A percentile compares a stretch with the other conserved stretches of the same genome.
These are phyloP conservation scores for Arge pagana DNA, from an alignment of 2,888 invertebrate species.

Conservation along the genomic window DNA sequence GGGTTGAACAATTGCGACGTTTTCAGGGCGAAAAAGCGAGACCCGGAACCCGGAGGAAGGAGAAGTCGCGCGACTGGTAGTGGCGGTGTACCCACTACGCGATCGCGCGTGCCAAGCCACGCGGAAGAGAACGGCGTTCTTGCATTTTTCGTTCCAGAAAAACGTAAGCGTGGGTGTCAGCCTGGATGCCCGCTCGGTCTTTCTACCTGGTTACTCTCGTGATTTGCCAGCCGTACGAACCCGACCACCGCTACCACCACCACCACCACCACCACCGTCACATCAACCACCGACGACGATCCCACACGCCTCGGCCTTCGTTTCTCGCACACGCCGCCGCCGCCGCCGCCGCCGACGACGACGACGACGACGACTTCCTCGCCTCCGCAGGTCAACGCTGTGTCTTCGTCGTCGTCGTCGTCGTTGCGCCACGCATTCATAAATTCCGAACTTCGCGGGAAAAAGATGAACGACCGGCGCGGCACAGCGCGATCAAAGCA, in stretches of 20 bases:
- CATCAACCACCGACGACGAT: conserved; percentile 6
- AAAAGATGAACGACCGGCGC: too few species aligned
- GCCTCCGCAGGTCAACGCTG: too few species aligned
- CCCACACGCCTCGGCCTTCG: conserved; percentile 5
- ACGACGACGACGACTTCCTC: background rate
- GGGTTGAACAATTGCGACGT: conserved; percentile 40
- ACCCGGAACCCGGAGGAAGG: conserved; percentile 41
- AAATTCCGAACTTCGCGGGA: too few species aligned
- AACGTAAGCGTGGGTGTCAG: conserved; percentile 49
- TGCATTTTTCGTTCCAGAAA: conserved; percentile 53
- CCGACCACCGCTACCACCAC: too few species aligned
- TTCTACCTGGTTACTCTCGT: conserved; percentile 7
- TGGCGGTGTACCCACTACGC: background rate
- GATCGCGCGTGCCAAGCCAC: conserved; percentile 34
- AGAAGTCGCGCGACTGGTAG: conserved; percentile 22
- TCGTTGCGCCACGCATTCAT: too few species aligned
- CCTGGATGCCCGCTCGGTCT: conserved; percentile 44
- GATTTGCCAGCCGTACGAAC: too few species aligned
- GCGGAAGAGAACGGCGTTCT: conserved; percentile 50
- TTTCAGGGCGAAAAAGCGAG: conserved; percentile 50
- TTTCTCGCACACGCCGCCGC: background rate
- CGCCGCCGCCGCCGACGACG: conserved; percentile 2
- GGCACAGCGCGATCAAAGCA: too few species aligned
- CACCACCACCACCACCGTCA: too few species aligned
- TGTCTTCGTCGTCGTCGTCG: too few species aligned